phyloP scores from a whole-genome alignment of 2,888 invertebrate species.

The Heteropelma amictum region DNA sequence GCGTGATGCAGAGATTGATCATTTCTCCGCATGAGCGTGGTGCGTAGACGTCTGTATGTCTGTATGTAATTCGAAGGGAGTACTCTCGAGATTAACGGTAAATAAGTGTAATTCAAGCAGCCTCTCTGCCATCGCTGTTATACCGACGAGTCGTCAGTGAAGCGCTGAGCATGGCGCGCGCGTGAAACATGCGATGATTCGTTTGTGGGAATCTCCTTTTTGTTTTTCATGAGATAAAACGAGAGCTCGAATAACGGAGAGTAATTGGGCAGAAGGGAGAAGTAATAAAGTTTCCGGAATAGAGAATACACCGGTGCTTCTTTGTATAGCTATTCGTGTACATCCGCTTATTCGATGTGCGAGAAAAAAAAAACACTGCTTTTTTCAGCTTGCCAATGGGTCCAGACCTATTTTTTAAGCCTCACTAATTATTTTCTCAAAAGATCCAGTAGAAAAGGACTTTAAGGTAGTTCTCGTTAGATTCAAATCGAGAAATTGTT shows the following conservation, averaged over 20 bases:
- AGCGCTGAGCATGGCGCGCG: conserved; percentile 14
- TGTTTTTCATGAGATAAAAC: conserved; percentile 16
- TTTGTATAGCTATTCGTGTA: neutral
- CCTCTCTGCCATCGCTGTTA: neutral
- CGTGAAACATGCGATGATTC: conserved; percentile 26
- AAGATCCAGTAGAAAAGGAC: too few relatives aligned
- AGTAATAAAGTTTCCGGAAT: conserved; percentile 37
- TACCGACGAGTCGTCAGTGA: neutral
- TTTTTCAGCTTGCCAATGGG: neutral
- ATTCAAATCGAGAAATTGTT: too few relatives aligned
- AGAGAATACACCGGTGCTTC: conserved; percentile 7
- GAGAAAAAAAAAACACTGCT: neutral
- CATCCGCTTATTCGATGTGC: too few relatives aligned
- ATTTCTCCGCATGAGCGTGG: conserved; percentile 13
- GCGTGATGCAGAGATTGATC: conserved; percentile 17
- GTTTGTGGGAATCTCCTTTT: conserved; percentile 25
- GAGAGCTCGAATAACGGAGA: conserved; percentile 29
- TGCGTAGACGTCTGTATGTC: conserved; percentile 16
- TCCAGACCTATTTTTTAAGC: too few relatives aligned
- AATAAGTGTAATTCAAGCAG: conserved; percentile 43
- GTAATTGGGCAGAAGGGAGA: conserved; percentile 35
- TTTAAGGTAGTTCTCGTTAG: too few relatives aligned
- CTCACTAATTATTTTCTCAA: too few relatives aligned
- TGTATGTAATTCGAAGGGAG: neutral
- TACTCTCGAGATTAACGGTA: conserved; percentile 27